phyloP scores from a whole-genome alignment of 2,113 vertebrate species.

The Paedocypris sp. region DNA sequence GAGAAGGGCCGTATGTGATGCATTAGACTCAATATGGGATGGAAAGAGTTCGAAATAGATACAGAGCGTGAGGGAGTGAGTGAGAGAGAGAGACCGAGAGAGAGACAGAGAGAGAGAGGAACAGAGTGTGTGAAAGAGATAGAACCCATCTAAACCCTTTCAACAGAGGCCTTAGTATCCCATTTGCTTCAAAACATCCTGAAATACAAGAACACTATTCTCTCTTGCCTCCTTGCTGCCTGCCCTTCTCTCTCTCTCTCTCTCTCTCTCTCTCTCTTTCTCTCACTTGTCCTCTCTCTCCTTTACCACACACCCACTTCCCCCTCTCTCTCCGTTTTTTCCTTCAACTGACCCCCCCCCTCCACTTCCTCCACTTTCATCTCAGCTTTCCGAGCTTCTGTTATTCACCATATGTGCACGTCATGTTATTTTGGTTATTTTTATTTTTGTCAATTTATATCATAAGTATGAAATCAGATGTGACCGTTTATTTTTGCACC shows the following conservation, averaged over 20 bases:
- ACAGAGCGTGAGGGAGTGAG: neutral
- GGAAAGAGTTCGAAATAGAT: slow-evolving; percentile 1
- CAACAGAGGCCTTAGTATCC: slow-evolving; percentile 32
- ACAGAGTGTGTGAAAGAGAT: neutral
- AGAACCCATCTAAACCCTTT: neutral
- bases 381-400: no score
- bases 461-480: no score
- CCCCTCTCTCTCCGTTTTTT: no score
- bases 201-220: slow-evolving; percentile 34
- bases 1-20: neutral
- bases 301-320: no score
- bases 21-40: neutral
- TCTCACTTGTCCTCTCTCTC: slow-evolving; percentile 7
- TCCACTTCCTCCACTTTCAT: no score
- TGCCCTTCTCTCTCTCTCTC: neutral
- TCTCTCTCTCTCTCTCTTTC: neutral
- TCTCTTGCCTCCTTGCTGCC: slow-evolving; percentile 20
- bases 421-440: no score
- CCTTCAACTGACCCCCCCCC: no score
- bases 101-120: neutral
- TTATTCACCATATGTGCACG: no score
- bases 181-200: slow-evolving; percentile 24
- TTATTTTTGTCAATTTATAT: no score
- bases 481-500: no score
- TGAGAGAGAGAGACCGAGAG: neutral